These are phyloP conservation scores for Sturnus vulgaris DNA, from an alignment of 2,113 vertebrate species.

Conservation along the genomic window DNA sequence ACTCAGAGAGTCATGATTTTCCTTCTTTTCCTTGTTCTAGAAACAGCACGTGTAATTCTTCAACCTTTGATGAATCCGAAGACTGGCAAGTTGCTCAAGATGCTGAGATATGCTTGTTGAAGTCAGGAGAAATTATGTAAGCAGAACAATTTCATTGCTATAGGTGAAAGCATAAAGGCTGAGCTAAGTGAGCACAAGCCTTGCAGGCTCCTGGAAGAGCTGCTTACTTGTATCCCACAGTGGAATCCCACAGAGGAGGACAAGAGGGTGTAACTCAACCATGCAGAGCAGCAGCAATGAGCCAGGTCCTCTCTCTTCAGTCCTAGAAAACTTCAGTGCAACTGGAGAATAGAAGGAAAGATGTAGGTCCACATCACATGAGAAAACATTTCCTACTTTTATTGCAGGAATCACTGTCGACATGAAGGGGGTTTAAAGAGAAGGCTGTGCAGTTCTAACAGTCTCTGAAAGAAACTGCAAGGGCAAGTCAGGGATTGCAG, in stretches of 20 bases:
- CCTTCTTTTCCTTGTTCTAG: constrained; percentile 55
- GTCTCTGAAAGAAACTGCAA: not conserved
- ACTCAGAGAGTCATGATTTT: not conserved
- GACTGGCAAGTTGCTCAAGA: constrained; percentile 82
- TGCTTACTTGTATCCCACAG: not conserved
- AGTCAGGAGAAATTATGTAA: constrained; percentile 92
- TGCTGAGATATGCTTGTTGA: constrained; percentile 88
- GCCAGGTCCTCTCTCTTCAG: not conserved
- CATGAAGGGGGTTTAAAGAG: not conserved
- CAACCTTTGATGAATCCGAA: constrained; percentile 79
- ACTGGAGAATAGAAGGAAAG: not conserved
- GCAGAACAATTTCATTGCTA: constrained; percentile 21
- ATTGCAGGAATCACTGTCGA: not conserved
- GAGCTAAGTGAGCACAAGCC: not conserved
- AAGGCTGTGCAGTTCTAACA: not conserved
- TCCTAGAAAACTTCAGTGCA: not conserved
- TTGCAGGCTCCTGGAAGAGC: not conserved
- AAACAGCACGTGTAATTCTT: constrained; percentile 72
- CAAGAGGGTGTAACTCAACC: not conserved
- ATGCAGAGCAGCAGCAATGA: not conserved
- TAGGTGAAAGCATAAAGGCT: not conserved
- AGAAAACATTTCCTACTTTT: not conserved
- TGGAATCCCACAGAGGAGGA: not conserved
- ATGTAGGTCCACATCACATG: not conserved
- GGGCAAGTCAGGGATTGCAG: not conserved